A percentile compares a stretch with the other conserved stretches of the same genome.
These are phyloP conservation scores for Megalonaias nervosa DNA, from an alignment of 1,140 invertebrate genomes.

Conservation along the genomic window DNA sequence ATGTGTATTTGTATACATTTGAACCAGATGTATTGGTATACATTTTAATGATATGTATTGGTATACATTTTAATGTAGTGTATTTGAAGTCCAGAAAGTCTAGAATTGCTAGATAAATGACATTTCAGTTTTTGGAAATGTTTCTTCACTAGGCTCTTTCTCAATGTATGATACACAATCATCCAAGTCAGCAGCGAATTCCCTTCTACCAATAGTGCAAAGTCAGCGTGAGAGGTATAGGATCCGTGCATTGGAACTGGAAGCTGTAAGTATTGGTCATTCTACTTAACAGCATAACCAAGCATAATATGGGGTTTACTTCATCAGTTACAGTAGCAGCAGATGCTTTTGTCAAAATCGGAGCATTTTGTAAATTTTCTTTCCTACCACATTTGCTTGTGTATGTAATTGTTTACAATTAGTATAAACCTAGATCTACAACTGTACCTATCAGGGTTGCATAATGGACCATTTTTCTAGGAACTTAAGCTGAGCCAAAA, in stretches of 20 bases:
- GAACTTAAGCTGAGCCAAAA: too few relatives aligned
- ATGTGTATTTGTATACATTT: too few relatives aligned
- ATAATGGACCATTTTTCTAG: too few relatives aligned
- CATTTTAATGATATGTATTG: too few relatives aligned
- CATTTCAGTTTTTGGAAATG: not conserved
- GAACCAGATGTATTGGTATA: too few relatives aligned
- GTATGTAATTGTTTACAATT: too few relatives aligned
- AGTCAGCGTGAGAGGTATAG: slow-evolving; percentile 72
- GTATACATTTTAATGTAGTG: too few relatives aligned
- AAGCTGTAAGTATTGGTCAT: slow-evolving; percentile 61
- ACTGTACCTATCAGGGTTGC: too few relatives aligned
- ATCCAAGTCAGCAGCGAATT: slow-evolving; percentile 60
- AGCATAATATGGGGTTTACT: not conserved
- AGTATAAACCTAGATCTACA: too few relatives aligned
- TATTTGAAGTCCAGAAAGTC: too few relatives aligned
- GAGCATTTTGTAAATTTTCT: not conserved
- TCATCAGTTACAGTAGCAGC: not conserved
- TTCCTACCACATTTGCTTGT: too few relatives aligned
- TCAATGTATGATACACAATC: not conserved
- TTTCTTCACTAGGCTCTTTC: not conserved
- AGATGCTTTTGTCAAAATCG: not conserved
- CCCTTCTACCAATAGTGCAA: slow-evolving; percentile 71
- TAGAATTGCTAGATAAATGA: not conserved
- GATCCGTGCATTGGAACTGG: slow-evolving; percentile 71
- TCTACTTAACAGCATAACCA: not conserved